phyloP scores from a whole-genome alignment of 2,888 invertebrate genomes.

The Thumatha senex region DNA sequence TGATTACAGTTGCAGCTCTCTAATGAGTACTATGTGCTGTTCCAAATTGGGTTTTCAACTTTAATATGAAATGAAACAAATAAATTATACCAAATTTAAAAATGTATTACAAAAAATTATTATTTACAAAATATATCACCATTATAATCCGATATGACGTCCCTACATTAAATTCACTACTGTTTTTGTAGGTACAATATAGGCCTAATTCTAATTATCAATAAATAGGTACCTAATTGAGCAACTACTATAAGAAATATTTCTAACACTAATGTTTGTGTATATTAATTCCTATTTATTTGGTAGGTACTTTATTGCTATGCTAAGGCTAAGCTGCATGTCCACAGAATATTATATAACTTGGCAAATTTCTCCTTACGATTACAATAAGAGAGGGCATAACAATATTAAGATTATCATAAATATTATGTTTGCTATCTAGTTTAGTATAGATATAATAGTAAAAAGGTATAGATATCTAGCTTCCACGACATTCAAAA shows the following conservation, averaged over 20 bases:
- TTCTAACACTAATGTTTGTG: slow-evolving; percentile 45
- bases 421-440: too few species aligned
- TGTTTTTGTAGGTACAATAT: slow-evolving; percentile 11
- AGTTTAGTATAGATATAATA: too few species aligned
- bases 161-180: slow-evolving; percentile 10
- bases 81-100: slow-evolving; percentile 30
- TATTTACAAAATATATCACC: slow-evolving; percentile 38
- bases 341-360: background rate
- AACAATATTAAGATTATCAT: too few species aligned
- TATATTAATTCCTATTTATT: slow-evolving; percentile 47
- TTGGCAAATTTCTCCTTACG: background rate
- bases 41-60: too few species aligned
- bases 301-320: slow-evolving; percentile 53
- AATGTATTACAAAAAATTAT: slow-evolving; percentile 28
- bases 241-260: slow-evolving; percentile 44
- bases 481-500: too few species aligned
- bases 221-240: slow-evolving; percentile 59
- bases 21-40: too few species aligned
- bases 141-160: slow-evolving; percentile 17
- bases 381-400: too few species aligned
- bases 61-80: too few species aligned
- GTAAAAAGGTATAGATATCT: too few species aligned
- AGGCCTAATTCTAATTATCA: slow-evolving; percentile 16
- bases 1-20: too few species aligned
- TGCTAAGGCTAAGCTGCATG: too few species aligned